A percentile compares a stretch with the other conserved stretches of the same genome.
Conservation (phyloP, 2,113 vertebrate genomes). For the Caranx ignobilis region DNA sequence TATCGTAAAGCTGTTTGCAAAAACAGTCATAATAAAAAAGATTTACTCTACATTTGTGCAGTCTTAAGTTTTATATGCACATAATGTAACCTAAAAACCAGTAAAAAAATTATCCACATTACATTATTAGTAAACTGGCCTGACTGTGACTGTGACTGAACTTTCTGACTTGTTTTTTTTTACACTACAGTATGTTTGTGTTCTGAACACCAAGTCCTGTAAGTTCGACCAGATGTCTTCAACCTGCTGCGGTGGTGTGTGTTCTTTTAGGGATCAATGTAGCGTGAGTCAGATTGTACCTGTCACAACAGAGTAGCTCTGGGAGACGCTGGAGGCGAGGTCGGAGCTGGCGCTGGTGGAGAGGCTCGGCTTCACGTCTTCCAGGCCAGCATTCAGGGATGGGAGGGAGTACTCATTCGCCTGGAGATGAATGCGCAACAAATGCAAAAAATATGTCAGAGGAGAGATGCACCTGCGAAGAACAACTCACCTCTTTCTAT, state of each 20-base stretch:
- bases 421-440: conserved; percentile 80
- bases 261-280: conserved; percentile 52
- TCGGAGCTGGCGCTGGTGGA: conserved; percentile 96
- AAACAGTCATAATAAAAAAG: background rate
- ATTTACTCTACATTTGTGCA: background rate
- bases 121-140: background rate
- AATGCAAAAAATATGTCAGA: conserved; percentile 39
- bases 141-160: background rate
- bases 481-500: conserved; percentile 11
- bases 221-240: conserved; percentile 36
- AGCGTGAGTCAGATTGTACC: conserved; percentile 79
- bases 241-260: conserved; percentile 52
- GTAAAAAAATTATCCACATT: background rate
- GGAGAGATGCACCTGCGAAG: conserved; percentile 1
- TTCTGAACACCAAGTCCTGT: conserved; percentile 1
- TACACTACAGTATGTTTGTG: conserved; percentile 5
- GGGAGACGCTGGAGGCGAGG: conserved; percentile 97
- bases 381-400: conserved; percentile 94
- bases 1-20: background rate
- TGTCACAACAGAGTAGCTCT: conserved; percentile 98
- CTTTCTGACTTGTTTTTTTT: background rate
- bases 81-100: background rate
- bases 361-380: conserved; percentile 99
- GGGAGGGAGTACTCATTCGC: conserved; percentile 98
- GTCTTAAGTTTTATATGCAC: background rate